Percentiles rank a stretch among this genome's conserved stretches.
Evolutionary conservation across 2,888 invertebrate species (phyloP).

Genomic region (Sympetrum striolatum): DNA sequence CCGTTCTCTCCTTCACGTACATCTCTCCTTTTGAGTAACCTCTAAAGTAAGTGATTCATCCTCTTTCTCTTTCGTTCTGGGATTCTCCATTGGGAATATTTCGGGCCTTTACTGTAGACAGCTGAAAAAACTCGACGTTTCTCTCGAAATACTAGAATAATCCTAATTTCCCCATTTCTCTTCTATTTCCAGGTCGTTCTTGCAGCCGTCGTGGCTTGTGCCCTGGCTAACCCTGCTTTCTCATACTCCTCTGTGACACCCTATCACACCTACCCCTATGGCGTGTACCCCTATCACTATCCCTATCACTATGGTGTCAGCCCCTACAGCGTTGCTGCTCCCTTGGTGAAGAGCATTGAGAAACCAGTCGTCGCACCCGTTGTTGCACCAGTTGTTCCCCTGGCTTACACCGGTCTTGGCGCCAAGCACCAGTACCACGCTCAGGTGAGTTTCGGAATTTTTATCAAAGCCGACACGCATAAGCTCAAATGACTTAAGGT

Average conservation of each 20-base stretch:
- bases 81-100: neutral
- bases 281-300: conserved; percentile 1
- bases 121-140: neutral
- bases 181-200: conserved; percentile 39
- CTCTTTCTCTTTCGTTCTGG: neutral
- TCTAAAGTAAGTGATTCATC: neutral
- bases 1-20: neutral
- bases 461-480: neutral
- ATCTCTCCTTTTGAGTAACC: neutral
- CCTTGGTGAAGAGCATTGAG: conserved; percentile 30
- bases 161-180: neutral
- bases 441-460: conserved; percentile 47
- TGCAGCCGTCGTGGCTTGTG: conserved; percentile 50
- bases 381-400: conserved; percentile 44
- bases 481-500: neutral
- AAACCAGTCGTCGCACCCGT: conserved; percentile 35
- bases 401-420: conserved; percentile 22
- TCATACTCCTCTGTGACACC: conserved; percentile 48
- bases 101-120: neutral
- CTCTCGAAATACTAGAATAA: neutral
- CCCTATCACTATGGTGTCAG: neutral
- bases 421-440: conserved; percentile 50
- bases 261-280: neutral
- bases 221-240: conserved; percentile 37
- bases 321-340: conserved; percentile 46